phyloP scores from a whole-genome alignment of 2,113 vertebrate species.

The Mobula birostris region DNA sequence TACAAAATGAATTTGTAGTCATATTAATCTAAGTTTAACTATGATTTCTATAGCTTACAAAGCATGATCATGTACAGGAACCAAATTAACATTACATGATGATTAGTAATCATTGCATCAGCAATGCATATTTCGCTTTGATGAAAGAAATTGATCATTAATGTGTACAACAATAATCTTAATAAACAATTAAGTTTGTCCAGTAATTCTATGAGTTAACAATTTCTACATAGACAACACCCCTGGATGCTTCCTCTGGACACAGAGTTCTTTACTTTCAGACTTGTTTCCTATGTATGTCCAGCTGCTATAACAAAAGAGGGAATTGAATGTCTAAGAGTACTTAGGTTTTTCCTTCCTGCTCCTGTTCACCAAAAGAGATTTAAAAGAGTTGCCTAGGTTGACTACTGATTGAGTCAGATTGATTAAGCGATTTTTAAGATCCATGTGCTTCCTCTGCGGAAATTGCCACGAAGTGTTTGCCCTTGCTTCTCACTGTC shows the following conservation, averaged over 20 bases:
- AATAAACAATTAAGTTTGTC: no score
- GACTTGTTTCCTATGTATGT: conserved; percentile 23
- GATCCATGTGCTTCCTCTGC: conserved; percentile 34
- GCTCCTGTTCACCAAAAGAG: conserved; percentile 3
- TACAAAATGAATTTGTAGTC: neutral
- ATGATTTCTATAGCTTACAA: neutral
- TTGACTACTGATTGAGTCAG: conserved; percentile 25
- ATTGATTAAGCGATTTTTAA: conserved; percentile 34
- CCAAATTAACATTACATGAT: neutral
- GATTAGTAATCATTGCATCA: conserved; percentile 7
- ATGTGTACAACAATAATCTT: neutral
- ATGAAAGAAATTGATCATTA: neutral
- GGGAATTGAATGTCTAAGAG: conserved; percentile 29
- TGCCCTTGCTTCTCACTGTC: conserved; percentile 23
- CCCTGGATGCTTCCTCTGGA: conserved; percentile 8
- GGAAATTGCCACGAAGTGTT: conserved; percentile 21
- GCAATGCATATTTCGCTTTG: neutral
- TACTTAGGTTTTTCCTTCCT: conserved; percentile 30
- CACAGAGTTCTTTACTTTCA: conserved; percentile 21
- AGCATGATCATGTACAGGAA: neutral
- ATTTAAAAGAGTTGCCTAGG: neutral
- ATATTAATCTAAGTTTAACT: neutral
- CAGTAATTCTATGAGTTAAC: neutral
- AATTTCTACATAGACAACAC: neutral
- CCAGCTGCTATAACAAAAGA: conserved; percentile 29